These are phyloP conservation scores for Trissoscelio sp. DNA, from an alignment of 2,888 invertebrate genomes.

Conservation along the genomic window DNA sequence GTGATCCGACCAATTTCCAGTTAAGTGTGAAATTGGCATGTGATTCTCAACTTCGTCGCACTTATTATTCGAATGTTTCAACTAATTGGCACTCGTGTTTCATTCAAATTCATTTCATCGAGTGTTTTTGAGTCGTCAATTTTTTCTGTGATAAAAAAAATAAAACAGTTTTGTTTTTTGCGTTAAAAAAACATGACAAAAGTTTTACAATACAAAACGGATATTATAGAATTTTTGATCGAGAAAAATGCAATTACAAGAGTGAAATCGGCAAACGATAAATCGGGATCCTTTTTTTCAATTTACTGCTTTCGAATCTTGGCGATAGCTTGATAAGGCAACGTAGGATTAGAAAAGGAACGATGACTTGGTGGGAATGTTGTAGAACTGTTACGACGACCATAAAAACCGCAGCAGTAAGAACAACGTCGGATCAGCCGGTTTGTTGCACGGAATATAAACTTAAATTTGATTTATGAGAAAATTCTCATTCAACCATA, in stretches of 20 bases:
- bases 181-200: neutral
- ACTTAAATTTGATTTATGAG: conserved; percentile 64
- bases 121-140: neutral
- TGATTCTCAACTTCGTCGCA: conserved; percentile 36
- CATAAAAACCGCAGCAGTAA: conserved; percentile 54
- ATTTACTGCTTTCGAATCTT: conserved; percentile 42
- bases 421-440: conserved; percentile 49
- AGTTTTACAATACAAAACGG: no score
- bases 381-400: conserved; percentile 63
- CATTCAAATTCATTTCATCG: conserved; percentile 18
- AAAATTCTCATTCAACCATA: conserved; percentile 47
- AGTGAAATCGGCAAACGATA: conserved; percentile 13
- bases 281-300: conserved; percentile 40
- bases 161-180: neutral
- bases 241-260: conserved; percentile 22
- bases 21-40: conserved; percentile 55
- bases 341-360: conserved; percentile 35
- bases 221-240: neutral
- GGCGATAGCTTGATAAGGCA: conserved; percentile 40
- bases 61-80: conserved; percentile 42
- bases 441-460: conserved; percentile 65
- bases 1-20: conserved; percentile 52
- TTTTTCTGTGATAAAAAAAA: neutral
- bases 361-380: conserved; percentile 52
- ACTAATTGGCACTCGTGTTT: conserved; percentile 59